A percentile compares a stretch with the other conserved stretches of the same genome.
These are phyloP conservation scores for Globia sparganii DNA, from an alignment of 2,888 invertebrate genomes.

Conservation along the genomic window DNA sequence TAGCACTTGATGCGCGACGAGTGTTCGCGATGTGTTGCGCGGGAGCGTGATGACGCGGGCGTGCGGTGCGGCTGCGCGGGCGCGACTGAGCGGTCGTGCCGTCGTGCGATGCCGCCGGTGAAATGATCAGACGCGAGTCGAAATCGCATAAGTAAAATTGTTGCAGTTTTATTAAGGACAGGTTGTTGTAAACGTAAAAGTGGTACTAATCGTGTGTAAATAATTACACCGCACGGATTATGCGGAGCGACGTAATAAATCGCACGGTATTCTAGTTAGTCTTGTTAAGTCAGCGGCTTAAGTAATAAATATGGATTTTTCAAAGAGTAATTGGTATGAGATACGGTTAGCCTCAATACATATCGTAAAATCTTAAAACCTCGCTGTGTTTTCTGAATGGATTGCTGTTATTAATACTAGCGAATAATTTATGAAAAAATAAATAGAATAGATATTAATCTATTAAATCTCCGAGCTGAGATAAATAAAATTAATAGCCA, in stretches of 20 bases:
- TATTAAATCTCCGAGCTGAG: slow-evolving; percentile 29
- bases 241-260: slow-evolving; percentile 64
- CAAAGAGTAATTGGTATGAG: slow-evolving; percentile 51
- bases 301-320: slow-evolving; percentile 62
- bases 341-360: slow-evolving; percentile 55
- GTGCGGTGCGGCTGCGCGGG: slow-evolving; percentile 66
- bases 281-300: slow-evolving; percentile 56
- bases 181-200: slow-evolving; percentile 74
- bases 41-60: slow-evolving; percentile 68
- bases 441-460: slow-evolving; percentile 50
- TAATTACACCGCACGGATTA: slow-evolving; percentile 64
- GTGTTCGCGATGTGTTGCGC: slow-evolving; percentile 69
- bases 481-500: slow-evolving; percentile 54
- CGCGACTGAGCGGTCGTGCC: slow-evolving; percentile 61
- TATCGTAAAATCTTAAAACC: slow-evolving; percentile 42
- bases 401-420: slow-evolving; percentile 41
- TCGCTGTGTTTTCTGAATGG: slow-evolving; percentile 28
- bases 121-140: slow-evolving; percentile 75
- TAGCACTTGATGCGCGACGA: slow-evolving; percentile 75
- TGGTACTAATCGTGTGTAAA: slow-evolving; percentile 68
- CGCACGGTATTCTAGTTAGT: slow-evolving; percentile 58
- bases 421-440: slow-evolving; percentile 43
- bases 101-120: slow-evolving; percentile 70
- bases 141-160: slow-evolving; percentile 76
- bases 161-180: slow-evolving; percentile 73